Evolutionary conservation across 2,113 vertebrate species (phyloP), one percentile per base, ranked within the genome.

Genomic region (Nothocercus julius): DNA sequence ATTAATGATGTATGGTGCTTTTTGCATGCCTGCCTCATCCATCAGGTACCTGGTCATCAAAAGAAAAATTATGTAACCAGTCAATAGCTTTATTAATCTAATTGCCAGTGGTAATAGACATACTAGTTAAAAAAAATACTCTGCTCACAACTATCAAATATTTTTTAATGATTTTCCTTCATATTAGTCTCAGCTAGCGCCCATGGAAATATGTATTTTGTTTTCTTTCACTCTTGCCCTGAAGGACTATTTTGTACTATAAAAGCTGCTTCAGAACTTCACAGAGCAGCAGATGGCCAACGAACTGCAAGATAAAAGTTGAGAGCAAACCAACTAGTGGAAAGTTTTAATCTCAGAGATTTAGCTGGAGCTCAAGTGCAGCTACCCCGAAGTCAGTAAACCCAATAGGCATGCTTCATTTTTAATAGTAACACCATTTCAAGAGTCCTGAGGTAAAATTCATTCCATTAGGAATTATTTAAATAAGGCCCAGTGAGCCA

Each of bases 1-100:
- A 95, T 91, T 85, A 93, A 95, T 82, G 81, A 38, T 32, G 11
- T 27, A 14, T 73, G 64, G 13, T 82, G 67, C 28, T 95, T 81
- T 42, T 30, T 76, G 45, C 40, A 61, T 10, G 4, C 64, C 90
- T 70, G 13, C 22, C 51, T 76, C 21, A 44, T 94, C 72, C 32
- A 75, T 96, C 85, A 92, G 10, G 34, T 34, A 87, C 77, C 85
- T 93, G 47, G 34, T 93, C 82, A 87, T 63, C 72, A 51, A 45
- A 21, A 15, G 13, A 7, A 77, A 81, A 76, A 73, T 75, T 76
- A 49, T 75, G 42, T 64, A 81, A 75, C 80, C 24, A 81, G 56
- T 87, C 79, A 75, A 61, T n/a, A 83, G 6, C 11, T 82, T 92
- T 61, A n/a, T 81, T 95, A 70, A 75, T 68, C 19, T 85, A 89